Evolutionary conservation across 2,888 invertebrate genomes (phyloP).

Genomic region (Seira musarum): DNA sequence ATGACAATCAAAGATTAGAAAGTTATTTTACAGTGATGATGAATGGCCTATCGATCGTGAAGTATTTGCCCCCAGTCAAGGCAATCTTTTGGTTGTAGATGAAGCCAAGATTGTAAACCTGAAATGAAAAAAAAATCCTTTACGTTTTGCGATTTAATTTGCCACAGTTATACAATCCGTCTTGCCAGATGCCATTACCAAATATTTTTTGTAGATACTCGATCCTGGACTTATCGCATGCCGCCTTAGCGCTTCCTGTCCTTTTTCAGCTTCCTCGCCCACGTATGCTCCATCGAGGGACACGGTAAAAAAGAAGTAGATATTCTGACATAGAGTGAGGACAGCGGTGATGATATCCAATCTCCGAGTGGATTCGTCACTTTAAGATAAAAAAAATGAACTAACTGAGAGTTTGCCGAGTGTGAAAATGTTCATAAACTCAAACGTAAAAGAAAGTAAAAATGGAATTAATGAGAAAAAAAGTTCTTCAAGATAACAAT

Average conservation of each 20-base stretch:
- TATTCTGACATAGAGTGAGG: constrained; percentile 63
- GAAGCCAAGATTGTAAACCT: constrained; percentile 62
- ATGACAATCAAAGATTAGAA: no score
- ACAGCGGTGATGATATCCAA: constrained; percentile 58
- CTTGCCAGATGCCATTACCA: no score
- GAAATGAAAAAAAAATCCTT: constrained; percentile 12
- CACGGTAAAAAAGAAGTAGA: constrained; percentile 67
- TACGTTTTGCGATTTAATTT: no score
- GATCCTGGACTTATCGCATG: constrained; percentile 52
- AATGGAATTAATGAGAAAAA: no score
- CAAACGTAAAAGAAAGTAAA: no score
- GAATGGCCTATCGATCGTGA: constrained; percentile 66
- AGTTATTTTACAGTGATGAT: constrained; percentile 63
- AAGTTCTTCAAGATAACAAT: no score
- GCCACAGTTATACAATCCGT: background rate
- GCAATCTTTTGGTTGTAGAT: constrained; percentile 65
- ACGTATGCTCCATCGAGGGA: constrained; percentile 66
- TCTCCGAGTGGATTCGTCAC: background rate
- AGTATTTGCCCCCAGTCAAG: constrained; percentile 68
- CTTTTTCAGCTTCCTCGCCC: constrained; percentile 63
- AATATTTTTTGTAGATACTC: constrained; percentile 60
- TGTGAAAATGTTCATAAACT: no score
- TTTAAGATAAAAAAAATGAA: no score
- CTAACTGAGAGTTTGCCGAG: background rate
- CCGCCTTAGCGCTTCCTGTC: constrained; percentile 61